Percentiles rank a stretch among this genome's conserved stretches.
Evolutionary conservation across 2,888 invertebrate genomes (phyloP).

Genomic region (Nomada fabriciana): DNA sequence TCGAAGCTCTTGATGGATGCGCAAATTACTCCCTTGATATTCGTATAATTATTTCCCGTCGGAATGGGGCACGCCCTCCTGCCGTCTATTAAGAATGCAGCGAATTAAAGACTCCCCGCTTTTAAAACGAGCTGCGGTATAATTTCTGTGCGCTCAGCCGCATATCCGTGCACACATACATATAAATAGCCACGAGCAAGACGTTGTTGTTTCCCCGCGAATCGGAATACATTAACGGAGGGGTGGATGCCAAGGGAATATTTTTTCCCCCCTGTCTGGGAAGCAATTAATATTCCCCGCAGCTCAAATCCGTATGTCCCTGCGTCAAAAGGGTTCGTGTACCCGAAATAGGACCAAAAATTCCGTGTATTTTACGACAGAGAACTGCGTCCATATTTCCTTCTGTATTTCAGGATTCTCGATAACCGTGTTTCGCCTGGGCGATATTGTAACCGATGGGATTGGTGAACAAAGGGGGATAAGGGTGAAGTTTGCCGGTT

Average conservation of each 20-base stretch:
- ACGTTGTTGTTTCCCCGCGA: slow-evolving; percentile 32
- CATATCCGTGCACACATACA: neutral
- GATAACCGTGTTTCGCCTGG: slow-evolving; percentile 30
- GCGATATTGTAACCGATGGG: slow-evolving; percentile 7
- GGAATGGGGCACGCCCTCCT: slow-evolving; percentile 16
- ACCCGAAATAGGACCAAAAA: slow-evolving; percentile 31
- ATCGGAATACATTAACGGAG: slow-evolving; percentile 47
- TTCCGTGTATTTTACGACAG: slow-evolving; percentile 32
- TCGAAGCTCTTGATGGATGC: slow-evolving; percentile 48
- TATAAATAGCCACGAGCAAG: neutral
- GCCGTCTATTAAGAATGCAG: slow-evolving; percentile 35
- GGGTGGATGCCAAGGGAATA: slow-evolving; percentile 11
- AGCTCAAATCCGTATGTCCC: slow-evolving; percentile 45
- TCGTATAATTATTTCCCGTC: slow-evolving; percentile 52
- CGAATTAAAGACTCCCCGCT: slow-evolving; percentile 44
- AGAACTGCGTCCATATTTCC: neutral
- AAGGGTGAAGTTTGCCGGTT: too few species aligned
- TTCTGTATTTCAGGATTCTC: slow-evolving; percentile 32
- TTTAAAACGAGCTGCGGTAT: slow-evolving; percentile 6
- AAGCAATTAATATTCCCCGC: slow-evolving; percentile 47
- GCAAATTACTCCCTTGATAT: slow-evolving; percentile 47
- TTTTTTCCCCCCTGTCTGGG: slow-evolving; percentile 31
- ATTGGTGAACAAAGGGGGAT: slow-evolving; percentile 23
- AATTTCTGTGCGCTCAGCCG: neutral
- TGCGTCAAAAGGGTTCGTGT: slow-evolving; percentile 47